A percentile compares a stretch with the other conserved stretches of the same genome.
phyloP scores from a whole-genome alignment of 2,888 invertebrate species.

The Volucella inanis region DNA sequence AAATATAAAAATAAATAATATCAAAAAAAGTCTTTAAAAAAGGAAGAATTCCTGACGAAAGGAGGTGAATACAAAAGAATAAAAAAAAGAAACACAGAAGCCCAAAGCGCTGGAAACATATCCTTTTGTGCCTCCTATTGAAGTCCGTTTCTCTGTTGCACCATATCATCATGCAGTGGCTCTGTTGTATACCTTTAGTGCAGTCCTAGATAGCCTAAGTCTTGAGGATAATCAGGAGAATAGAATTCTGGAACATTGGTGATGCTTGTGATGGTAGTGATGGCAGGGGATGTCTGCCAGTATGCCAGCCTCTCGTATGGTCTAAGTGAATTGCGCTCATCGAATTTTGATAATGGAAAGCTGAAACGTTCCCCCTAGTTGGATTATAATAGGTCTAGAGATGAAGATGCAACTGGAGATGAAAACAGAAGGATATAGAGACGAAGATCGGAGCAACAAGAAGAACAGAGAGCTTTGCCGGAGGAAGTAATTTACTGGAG shows the following conservation, averaged over 20 bases:
- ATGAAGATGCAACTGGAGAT: neutral
- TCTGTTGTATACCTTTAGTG: slow-evolving; percentile 37
- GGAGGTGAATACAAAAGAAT: slow-evolving; percentile 23
- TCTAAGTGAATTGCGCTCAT: slow-evolving; percentile 72
- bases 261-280: neutral
- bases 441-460: neutral
- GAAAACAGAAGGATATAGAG: neutral
- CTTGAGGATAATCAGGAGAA: slow-evolving; percentile 52
- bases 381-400: slow-evolving; percentile 54
- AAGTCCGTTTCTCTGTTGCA: slow-evolving; percentile 9
- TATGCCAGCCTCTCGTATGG: slow-evolving; percentile 34
- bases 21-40: neutral
- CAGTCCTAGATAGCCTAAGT: slow-evolving; percentile 24
- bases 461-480: neutral
- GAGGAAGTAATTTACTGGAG: slow-evolving; percentile 68
- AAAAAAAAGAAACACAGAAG: neutral
- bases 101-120: slow-evolving; percentile 2
- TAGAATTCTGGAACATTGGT: slow-evolving; percentile 9
- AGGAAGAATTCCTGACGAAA: slow-evolving; percentile 5
- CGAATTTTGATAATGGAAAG: slow-evolving; percentile 73
- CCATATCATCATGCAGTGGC: slow-evolving; percentile 52
- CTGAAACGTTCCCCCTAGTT: slow-evolving; percentile 41
- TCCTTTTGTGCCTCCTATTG: slow-evolving; percentile 34
- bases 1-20: too few species aligned
- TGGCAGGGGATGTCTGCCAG: neutral